Evolutionary conservation across 2,888 invertebrate species (phyloP).

Genomic region (Marasmarcha lunaedactyla): DNA sequence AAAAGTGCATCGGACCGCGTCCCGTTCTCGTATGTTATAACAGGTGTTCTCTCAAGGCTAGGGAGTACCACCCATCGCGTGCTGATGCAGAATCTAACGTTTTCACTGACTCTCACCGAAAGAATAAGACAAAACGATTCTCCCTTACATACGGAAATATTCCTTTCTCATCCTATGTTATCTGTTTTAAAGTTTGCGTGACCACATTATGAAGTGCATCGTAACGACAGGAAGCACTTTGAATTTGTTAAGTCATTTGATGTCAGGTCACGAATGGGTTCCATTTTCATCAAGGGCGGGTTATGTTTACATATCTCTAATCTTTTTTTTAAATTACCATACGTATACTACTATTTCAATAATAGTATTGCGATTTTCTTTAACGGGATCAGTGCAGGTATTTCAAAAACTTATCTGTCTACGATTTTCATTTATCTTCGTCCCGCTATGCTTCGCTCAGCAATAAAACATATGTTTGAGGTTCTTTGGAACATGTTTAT

Average conservation of each 20-base stretch:
- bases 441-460: too few relatives aligned
- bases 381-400: too few relatives aligned
- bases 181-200: neutral
- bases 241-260: constrained; percentile 1
- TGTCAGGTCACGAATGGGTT: neutral
- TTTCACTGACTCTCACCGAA: neutral
- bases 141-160: neutral
- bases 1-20: constrained; percentile 26
- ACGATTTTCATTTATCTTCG: too few relatives aligned
- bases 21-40: constrained; percentile 12
- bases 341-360: too few relatives aligned
- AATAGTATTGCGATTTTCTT: too few relatives aligned
- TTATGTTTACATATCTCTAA: too few relatives aligned
- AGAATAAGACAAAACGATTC: neutral
- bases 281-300: neutral
- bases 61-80: constrained; percentile 8
- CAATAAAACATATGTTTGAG: too few relatives aligned
- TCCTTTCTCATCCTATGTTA: neutral
- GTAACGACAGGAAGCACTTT: constrained; percentile 1
- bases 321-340: too few relatives aligned
- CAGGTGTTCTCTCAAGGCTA: constrained; percentile 30
- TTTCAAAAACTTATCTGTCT: too few relatives aligned
- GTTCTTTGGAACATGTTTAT: too few relatives aligned
- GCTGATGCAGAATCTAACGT: neutral
- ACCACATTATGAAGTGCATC: neutral